These are phyloP conservation scores for Dasysyrphus tricinctus DNA, from an alignment of 2,888 invertebrate species.

Conservation along the genomic window DNA sequence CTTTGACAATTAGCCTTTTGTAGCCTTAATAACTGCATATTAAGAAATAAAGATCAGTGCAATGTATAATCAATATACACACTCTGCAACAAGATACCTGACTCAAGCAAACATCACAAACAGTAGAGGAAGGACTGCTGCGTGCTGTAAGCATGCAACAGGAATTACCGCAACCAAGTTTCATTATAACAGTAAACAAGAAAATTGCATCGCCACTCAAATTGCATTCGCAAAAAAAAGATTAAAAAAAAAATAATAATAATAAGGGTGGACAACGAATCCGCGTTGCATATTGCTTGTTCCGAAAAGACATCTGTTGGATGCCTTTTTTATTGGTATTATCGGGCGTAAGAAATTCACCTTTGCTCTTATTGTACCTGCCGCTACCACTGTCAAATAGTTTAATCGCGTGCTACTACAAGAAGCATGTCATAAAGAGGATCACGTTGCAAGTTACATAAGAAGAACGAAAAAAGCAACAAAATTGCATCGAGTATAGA, in stretches of 20 bases:
- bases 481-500: slow-evolving; percentile 3
- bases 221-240: slow-evolving; percentile 44
- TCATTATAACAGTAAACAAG: slow-evolving; percentile 72
- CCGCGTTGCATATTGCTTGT: slow-evolving; percentile 42
- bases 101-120: slow-evolving; percentile 7
- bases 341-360: slow-evolving; percentile 28
- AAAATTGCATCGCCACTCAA: slow-evolving; percentile 66
- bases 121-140: slow-evolving; percentile 25
- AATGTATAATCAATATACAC: slow-evolving; percentile 62
- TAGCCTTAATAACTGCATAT: slow-evolving; percentile 46
- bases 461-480: background rate
- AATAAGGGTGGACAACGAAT: slow-evolving; percentile 40
- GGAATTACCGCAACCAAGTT: slow-evolving; percentile 66
- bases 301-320: slow-evolving; percentile 66
- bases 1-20: slow-evolving; percentile 42
- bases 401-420: slow-evolving; percentile 67
- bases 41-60: slow-evolving; percentile 65
- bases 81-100: slow-evolving; percentile 47
- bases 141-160: slow-evolving; percentile 58
- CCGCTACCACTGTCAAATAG: slow-evolving; percentile 50
- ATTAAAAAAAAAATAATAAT: background rate
- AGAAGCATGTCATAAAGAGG: slow-evolving; percentile 47
- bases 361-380: slow-evolving; percentile 44
- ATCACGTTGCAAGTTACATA: slow-evolving; percentile 22
- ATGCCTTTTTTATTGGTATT: slow-evolving; percentile 50